phyloP scores from a whole-genome alignment of 37 sponge, comb jelly and placozoan genomes.

The Cliona cf. orientalis region DNA sequence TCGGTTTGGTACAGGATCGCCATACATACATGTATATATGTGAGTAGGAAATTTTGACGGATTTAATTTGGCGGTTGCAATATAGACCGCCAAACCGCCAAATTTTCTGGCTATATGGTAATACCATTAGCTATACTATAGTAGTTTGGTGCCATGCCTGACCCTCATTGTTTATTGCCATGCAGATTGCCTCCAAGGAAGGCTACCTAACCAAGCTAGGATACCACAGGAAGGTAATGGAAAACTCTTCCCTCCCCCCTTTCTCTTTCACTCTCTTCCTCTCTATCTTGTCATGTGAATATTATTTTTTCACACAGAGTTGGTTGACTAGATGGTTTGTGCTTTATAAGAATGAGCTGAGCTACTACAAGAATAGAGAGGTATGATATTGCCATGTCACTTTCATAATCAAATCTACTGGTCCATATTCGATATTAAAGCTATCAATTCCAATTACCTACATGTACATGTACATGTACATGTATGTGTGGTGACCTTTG shows the following conservation, averaged over 20 bases:
- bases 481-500: too few species aligned
- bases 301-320: slow-evolving; percentile 35
- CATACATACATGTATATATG: too few species aligned
- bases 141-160: background rate
- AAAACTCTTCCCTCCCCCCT: background rate
- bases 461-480: slow-evolving; percentile 4
- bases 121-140: background rate
- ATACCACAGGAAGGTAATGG: slow-evolving; percentile 47
- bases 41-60: too few species aligned
- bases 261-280: background rate
- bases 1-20: too few species aligned
- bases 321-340: slow-evolving; percentile 83
- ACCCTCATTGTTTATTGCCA: background rate
- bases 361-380: slow-evolving; percentile 65
- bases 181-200: slow-evolving; percentile 75
- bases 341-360: slow-evolving; percentile 76
- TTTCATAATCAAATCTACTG: too few species aligned
- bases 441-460: background rate
- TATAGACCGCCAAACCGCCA: too few species aligned
- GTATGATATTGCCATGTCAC: too few species aligned
- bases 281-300: background rate
- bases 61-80: too few species aligned
- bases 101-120: too few species aligned
- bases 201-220: slow-evolving; percentile 83
- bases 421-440: too few species aligned